Evolutionary conservation across 2,888 invertebrate genomes (phyloP), one percentile per base, ranked within the genome.

Genomic region (Crioceris asparagi): DNA sequence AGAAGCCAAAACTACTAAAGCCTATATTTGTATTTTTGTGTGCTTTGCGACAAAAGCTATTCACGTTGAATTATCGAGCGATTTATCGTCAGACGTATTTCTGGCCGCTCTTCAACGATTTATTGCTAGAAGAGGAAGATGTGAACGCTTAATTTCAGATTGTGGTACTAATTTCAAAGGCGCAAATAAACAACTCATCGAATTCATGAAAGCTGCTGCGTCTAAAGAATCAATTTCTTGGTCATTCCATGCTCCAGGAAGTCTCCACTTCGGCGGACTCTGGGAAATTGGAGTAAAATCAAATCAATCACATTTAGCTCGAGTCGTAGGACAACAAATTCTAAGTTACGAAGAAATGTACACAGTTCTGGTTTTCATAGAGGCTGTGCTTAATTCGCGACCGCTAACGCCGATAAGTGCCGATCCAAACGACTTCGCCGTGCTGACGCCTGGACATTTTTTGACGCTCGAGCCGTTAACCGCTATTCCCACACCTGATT

Each of bases 61-160:
- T 12, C 34, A 34, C n/a, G 11, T 34, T 17, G 26, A 34, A 23
- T n/a, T 32, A 4, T 17, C 32, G 11, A 32, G 32, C 18, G 32
- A 32, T 17, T 12, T 32, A 7, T 17, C 32, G 11, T 32, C 32
- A 3, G 32, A 17, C 5, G 32, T 18, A 6, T 34, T 34, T 26
- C 25, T 34, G 5, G 21, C 17, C 17, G 34, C 34, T 10, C 17
- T 35, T 15, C 27, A 35, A 26, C 16, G 35, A 26, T 35, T 35
- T 10, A 35, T 35, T n/a, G 25, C 35, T 15, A 12, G 17, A 1
- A 7, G 35, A 2, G 35, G 35, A 16, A 21, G 26, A 25, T 34
- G 23, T 10, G 21, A 17, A 10, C 16, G 3, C 12, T 16, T 34
- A 17, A 1, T 21, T 34, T 25, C 16, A 10, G 16, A 34, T 25